Evolutionary conservation across 2,888 invertebrate species (phyloP), one percentile per base, ranked within the genome.

Genomic region (Bellardia bayeri): DNA sequence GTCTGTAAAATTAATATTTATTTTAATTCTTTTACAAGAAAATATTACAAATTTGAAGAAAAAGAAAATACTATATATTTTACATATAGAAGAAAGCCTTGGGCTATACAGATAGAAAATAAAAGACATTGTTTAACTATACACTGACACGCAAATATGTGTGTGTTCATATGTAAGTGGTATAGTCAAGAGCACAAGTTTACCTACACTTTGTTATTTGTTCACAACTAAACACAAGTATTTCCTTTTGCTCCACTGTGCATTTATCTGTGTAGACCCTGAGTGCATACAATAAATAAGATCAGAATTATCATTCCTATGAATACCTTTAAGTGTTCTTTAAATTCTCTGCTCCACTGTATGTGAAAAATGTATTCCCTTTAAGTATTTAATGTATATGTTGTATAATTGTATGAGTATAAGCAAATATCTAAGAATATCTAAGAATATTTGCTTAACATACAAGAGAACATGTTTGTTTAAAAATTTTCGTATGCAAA

Each of bases 401-500:
- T 40, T 30, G 40, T 23, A 3, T 6, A 64, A 64, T 14, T 76
- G 42, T 66, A 7, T 37, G 33, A 30, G 3, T 30, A 40, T 56
- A 30, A 7, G 7, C 30, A 33, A 49, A 33, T 16, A 37, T 49
- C 49, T 69, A n/a, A 51, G 2, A 51, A 6, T 23, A 13, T 14
- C 9, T 37, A 37, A 37, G 72, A 40, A 66, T 69, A 51, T 82
- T 79, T 87, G 42, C 54, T 69, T 75, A 78, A 82, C 51, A 79
- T 74, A 51, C 45, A 51, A 33, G 66, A 72, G 7, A 68, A 64
- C n/a, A 64, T 87, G 45, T 87, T 87, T 84, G 37, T 30, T 45
- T 42, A 66, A 58, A 86, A 86, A 80, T 79, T 78, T 82, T 85
- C 87, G 49, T 85, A 87, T 87, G 85, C 84, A 87, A 87, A 87